Evolutionary conservation across 53 echinoderm and acorn worm species (phyloP), one percentile per base, ranked within the genome.

Genomic region (Patiria pectinifera): DNA sequence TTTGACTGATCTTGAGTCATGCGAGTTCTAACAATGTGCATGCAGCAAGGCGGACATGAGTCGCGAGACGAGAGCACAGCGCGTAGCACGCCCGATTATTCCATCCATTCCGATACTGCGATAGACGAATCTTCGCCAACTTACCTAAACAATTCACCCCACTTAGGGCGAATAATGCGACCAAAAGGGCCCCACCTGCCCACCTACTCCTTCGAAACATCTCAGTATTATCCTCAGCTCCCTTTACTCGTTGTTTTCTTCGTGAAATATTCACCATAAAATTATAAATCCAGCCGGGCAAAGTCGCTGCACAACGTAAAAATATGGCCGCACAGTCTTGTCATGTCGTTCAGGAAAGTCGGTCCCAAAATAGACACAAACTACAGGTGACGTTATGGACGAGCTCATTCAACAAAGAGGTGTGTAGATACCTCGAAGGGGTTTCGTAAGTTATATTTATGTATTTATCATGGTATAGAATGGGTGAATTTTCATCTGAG

Each of bases 121-220:
- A 25, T 45, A 11, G 70, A 16, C 69, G 19, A 85, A 22, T 71
- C 22, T 72, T 87, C 75, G 19, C 70, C 15, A 58, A 75, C 89
- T 69, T 90, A 90, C 90, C 90, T 90, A 66, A 62, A 81, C 90
- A 81, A 80, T 61, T 80, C 45, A 90, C 90, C 48, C 80, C 90
- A 81, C 22, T 90, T 16, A 90, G 46, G 82, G 82, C 90, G 23
- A 90, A 22, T 66, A 90, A 63, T 61, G 61, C 48, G 69, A 83
- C 84, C 84, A 91, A 19, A 22, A 83, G 83, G 91, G 83, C 91
- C 91, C 62, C 91, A 91, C 84, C 71, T 82, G 91, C 91, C 91
- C 83, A 83, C 84, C 91, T 82, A 70, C 84, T 91, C 91, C 91
- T 82, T 72, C 35, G 83, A 72, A 90, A 69, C 90, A 81, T 90